A percentile compares a stretch with the other conserved stretches of the same genome.
Conservation (phyloP, 2,888 invertebrate genomes). For the Lepidocyrtoides sp. region DNA sequence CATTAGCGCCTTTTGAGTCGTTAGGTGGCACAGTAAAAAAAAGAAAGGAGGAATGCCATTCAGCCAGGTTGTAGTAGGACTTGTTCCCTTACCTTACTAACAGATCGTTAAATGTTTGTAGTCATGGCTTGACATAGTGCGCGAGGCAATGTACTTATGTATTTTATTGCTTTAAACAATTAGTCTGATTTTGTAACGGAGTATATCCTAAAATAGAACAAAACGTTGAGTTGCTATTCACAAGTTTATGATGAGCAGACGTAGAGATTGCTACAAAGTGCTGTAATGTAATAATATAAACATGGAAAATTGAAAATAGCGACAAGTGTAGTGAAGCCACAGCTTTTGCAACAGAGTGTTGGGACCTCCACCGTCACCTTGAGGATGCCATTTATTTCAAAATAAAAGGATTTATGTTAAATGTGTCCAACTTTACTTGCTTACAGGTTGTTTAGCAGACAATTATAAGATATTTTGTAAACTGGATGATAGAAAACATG, state of each 20-base stretch:
- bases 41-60: background rate
- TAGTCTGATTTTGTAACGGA: constrained; percentile 60
- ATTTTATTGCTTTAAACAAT: constrained; percentile 52
- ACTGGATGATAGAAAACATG: too few relatives aligned
- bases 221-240: background rate
- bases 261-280: too few relatives aligned
- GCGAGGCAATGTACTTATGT: background rate
- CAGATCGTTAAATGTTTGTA: background rate
- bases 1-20: constrained; percentile 14
- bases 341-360: too few relatives aligned
- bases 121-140: background rate
- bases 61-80: background rate
- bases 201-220: constrained; percentile 31
- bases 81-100: background rate
- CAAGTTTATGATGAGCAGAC: constrained; percentile 12
- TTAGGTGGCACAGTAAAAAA: background rate
- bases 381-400: background rate
- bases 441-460: too few relatives aligned
- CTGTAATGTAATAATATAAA: background rate
- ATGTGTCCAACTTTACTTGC: too few relatives aligned
- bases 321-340: too few relatives aligned
- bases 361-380: too few relatives aligned
- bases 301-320: background rate
- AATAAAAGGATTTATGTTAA: too few relatives aligned
- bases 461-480: too few relatives aligned